A percentile compares a stretch with the other conserved stretches of the same genome.
These are phyloP conservation scores for Adelphocoris suturalis DNA, from an alignment of 2,888 invertebrate species.

Conservation along the genomic window DNA sequence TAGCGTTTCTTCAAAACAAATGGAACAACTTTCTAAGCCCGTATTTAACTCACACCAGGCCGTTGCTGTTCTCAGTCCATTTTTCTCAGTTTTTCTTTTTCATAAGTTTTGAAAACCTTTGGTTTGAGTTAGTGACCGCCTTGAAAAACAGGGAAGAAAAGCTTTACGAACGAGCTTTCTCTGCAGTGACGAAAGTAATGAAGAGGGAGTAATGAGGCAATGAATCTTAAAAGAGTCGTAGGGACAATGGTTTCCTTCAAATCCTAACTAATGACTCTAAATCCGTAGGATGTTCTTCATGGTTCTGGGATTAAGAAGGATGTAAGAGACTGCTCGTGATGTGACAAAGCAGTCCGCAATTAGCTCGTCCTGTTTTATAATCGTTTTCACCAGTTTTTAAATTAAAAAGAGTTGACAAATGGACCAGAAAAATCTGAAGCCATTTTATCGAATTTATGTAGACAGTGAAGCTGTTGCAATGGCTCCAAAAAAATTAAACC, in stretches of 20 bases:
- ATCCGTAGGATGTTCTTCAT: conserved; percentile 49
- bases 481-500: too few relatives aligned
- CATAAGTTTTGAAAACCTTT: conserved; percentile 11
- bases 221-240: conserved; percentile 61
- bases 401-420: too few relatives aligned
- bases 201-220: conserved; percentile 64
- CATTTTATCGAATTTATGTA: too few relatives aligned
- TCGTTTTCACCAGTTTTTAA: too few relatives aligned
- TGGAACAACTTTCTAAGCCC: conserved; percentile 63
- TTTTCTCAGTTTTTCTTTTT: conserved; percentile 57
- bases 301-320: conserved; percentile 48
- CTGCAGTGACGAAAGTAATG: conserved; percentile 28
- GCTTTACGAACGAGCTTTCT: conserved; percentile 38
- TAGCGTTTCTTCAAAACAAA: conserved; percentile 48
- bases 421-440: too few relatives aligned
- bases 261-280: conserved; percentile 59
- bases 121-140: background rate
- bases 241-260: conserved; percentile 65
- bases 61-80: conserved; percentile 41
- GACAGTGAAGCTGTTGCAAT: too few relatives aligned
- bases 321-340: background rate
- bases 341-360: conserved; percentile 41
- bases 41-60: conserved; percentile 54
- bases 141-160: conserved; percentile 14
- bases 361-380: too few relatives aligned